Evolutionary conservation across 2,888 invertebrate genomes (phyloP).

Genomic region (Trisateles emortualis): DNA sequence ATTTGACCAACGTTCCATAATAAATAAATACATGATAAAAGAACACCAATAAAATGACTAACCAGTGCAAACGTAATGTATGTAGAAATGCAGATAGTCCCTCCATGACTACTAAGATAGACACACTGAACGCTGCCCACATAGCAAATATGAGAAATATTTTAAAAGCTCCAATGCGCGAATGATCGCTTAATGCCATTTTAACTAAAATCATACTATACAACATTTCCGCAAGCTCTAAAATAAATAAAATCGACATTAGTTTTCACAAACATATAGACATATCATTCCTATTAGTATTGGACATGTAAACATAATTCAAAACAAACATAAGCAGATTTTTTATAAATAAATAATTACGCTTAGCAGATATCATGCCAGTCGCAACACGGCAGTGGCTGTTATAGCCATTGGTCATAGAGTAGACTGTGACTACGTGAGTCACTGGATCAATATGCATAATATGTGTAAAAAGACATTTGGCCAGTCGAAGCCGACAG

Average conservation of each 20-base stretch:
- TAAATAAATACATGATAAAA: background rate
- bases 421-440: too few species aligned
- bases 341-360: too few species aligned
- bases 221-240: slow-evolving; percentile 93
- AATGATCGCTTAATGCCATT: slow-evolving; percentile 67
- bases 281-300: background rate
- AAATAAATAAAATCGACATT: slow-evolving; percentile 28
- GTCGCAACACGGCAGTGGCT: too few species aligned
- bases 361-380: too few species aligned
- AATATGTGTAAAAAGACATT: too few species aligned
- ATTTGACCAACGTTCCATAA: background rate
- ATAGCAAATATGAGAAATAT: slow-evolving; percentile 89
- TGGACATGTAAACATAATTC: background rate
- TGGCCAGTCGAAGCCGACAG: too few species aligned
- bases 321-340: too few species aligned
- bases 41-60: slow-evolving; percentile 27
- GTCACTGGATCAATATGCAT: too few species aligned
- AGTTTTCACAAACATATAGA: background rate
- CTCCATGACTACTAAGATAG: slow-evolving; percentile 95
- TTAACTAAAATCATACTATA: slow-evolving; percentile 90
- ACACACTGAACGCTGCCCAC: slow-evolving; percentile 92
- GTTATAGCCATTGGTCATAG: too few species aligned
- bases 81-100: slow-evolving; percentile 96
- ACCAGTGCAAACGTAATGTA: slow-evolving; percentile 96
- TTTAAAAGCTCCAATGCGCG: slow-evolving; percentile 70